phyloP scores from a whole-genome alignment of 2,888 invertebrate species.

The Hypsopygia costalis region DNA sequence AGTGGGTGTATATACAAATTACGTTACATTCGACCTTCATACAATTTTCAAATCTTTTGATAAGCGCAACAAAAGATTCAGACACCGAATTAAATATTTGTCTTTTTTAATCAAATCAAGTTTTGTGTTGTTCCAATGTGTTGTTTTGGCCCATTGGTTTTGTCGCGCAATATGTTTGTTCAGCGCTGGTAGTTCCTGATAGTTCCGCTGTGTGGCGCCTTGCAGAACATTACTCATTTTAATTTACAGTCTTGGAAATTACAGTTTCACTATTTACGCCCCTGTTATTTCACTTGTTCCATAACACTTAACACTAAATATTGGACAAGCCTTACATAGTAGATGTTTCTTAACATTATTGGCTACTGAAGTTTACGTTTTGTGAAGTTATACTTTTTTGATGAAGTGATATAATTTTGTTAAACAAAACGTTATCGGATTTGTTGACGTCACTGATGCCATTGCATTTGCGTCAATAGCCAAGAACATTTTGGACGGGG shows the following conservation, averaged over 20 bases:
- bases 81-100: not conserved
- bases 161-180: slow-evolving; percentile 8
- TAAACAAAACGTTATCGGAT: not conserved
- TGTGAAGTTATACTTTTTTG: too few relatives aligned
- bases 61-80: not conserved
- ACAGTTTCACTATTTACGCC: slow-evolving; percentile 7
- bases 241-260: slow-evolving; percentile 9
- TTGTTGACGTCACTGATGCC: not conserved
- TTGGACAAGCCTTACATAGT: too few relatives aligned
- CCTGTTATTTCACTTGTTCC: not conserved
- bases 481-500: not conserved
- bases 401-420: too few relatives aligned
- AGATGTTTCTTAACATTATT: too few relatives aligned
- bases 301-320: not conserved
- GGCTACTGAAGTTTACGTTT: too few relatives aligned
- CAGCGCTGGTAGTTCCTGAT: slow-evolving; percentile 9
- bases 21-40: slow-evolving; percentile 1
- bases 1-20: not conserved
- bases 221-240: slow-evolving; percentile 9
- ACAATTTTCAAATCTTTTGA: slow-evolving; percentile 1
- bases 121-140: not conserved
- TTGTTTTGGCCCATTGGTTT: slow-evolving; percentile 7
- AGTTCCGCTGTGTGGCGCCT: slow-evolving; percentile 12
- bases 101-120: not conserved
- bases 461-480: not conserved